Conservation (phyloP, 2,797 vertebrate genomes). For the Lophotriccus pileatus region DNA sequence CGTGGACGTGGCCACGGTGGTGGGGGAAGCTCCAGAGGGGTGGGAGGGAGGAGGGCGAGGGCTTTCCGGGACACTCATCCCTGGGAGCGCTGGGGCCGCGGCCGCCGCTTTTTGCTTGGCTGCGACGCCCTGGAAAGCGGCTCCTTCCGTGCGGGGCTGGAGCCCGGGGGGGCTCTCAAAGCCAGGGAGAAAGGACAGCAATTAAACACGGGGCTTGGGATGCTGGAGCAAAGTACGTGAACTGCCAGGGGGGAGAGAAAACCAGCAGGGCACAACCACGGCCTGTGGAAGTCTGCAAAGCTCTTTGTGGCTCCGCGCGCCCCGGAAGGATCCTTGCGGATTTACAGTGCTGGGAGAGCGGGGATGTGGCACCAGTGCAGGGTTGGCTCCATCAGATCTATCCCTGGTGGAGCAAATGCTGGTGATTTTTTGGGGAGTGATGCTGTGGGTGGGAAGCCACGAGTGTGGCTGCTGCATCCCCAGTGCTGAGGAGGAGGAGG, state of each 20-base stretch:
- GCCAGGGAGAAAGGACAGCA: background rate
- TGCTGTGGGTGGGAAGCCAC: background rate
- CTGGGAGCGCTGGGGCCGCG: accelerated
- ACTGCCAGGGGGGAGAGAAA: background rate
- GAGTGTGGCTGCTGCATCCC: background rate
- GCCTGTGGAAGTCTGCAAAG: background rate
- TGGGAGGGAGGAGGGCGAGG: background rate
- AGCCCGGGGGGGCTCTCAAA: background rate
- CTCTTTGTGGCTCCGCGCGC: background rate
- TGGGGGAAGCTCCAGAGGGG: background rate
- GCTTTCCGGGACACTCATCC: background rate
- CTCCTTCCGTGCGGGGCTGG: background rate
- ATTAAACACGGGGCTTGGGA: background rate
- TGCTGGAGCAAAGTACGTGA: background rate
- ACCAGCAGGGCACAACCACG: background rate
- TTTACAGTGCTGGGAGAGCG: background rate
- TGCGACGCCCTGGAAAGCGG: background rate
- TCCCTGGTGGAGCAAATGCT: background rate
- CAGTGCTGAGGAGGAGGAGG: background rate
- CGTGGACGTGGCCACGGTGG: accelerated
- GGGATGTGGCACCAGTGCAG: background rate
- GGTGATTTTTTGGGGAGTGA: background rate
- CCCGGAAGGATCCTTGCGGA: background rate
- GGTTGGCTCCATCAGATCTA: background rate
- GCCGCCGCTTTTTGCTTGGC: background rate